These are phyloP conservation scores for Trachurus trachurus DNA, from an alignment of 2,797 vertebrate species.

Conservation along the genomic window DNA sequence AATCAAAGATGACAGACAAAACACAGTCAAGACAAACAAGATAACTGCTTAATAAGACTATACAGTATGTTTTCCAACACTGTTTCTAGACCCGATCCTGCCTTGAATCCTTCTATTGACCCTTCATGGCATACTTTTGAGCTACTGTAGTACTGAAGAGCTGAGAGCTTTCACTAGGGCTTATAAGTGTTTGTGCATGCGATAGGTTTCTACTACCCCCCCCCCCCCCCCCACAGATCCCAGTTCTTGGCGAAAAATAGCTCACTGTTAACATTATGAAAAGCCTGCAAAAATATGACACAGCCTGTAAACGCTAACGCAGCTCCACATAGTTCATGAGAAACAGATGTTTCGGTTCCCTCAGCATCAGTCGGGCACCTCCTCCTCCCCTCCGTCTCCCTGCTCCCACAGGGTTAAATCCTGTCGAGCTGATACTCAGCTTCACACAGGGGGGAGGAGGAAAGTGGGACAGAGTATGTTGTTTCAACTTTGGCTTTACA, in stretches of 20 bases:
- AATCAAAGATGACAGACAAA: constrained; percentile 75
- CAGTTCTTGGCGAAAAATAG: constrained; percentile 72
- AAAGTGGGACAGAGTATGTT: constrained; percentile 40
- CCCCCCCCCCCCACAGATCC: constrained; percentile 27
- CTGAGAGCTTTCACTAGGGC: constrained; percentile 67
- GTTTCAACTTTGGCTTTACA: constrained; percentile 82
- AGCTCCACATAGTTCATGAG: constrained; percentile 70
- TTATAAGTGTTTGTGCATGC: constrained; percentile 76
- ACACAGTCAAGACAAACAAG: constrained; percentile 87
- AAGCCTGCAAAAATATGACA: constrained; percentile 81
- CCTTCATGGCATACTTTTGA: constrained; percentile 64
- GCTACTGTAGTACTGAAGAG: constrained; percentile 65
- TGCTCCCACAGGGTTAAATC: constrained; percentile 45
- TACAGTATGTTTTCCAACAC: constrained; percentile 79
- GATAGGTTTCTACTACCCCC: constrained; percentile 56
- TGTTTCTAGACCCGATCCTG: constrained; percentile 70
- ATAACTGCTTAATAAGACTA: constrained; percentile 77
- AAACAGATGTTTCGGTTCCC: constrained; percentile 82
- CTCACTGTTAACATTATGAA: constrained; percentile 79
- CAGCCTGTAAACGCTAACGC: constrained; percentile 77
- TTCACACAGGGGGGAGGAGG: constrained; percentile 52
- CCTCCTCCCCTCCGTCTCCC: constrained; percentile 5
- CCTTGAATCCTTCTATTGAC: constrained; percentile 67
- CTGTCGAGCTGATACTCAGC: constrained; percentile 50
- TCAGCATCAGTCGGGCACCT: constrained; percentile 49